A percentile compares a stretch with the other conserved stretches of the same genome.
phyloP scores from a whole-genome alignment of 2,888 invertebrate genomes.

The Azorinus chamasolen region DNA sequence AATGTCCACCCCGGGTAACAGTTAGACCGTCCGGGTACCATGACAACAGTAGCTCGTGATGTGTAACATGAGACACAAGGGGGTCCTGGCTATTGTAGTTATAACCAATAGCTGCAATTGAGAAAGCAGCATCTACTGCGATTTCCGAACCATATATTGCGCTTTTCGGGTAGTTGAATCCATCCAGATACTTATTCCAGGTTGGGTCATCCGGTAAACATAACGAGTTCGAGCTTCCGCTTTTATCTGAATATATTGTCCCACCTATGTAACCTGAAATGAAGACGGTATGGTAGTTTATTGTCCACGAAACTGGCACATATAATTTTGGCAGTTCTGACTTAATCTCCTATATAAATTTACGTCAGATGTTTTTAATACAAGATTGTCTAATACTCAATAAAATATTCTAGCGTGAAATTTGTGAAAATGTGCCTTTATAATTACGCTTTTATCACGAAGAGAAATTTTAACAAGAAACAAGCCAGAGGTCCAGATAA shows the following conservation, averaged over 20 bases:
- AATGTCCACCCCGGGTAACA: slow-evolving; percentile 25
- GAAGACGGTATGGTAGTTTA: slow-evolving; percentile 14
- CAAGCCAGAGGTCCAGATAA: too few species aligned
- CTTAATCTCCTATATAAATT: too few species aligned
- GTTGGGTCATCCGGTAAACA: slow-evolving; percentile 28
- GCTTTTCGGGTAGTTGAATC: neutral
- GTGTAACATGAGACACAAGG: slow-evolving; percentile 18
- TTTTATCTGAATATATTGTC: slow-evolving; percentile 8
- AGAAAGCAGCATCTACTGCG: neutral
- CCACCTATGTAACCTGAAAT: slow-evolving; percentile 25
- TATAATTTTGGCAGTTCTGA: too few species aligned
- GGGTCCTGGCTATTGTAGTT: slow-evolving; percentile 16
- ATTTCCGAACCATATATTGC: slow-evolving; percentile 16
- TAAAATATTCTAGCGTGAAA: too few species aligned
- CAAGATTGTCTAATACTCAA: too few species aligned
- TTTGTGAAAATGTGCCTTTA: too few species aligned
- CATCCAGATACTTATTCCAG: slow-evolving; percentile 14
- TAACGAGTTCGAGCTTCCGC: slow-evolving; percentile 21
- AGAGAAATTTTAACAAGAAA: too few species aligned
- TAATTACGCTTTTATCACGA: too few species aligned
- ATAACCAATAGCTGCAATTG: slow-evolving; percentile 2
- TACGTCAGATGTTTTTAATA: too few species aligned
- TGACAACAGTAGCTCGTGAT: neutral
- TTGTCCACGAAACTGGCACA: too few species aligned
- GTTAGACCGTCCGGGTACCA: slow-evolving; percentile 20